Percentiles rank a stretch among this genome's conserved stretches.
Conservation (phyloP, 2,888 invertebrate species). For the Cistogaster globosa region DNA sequence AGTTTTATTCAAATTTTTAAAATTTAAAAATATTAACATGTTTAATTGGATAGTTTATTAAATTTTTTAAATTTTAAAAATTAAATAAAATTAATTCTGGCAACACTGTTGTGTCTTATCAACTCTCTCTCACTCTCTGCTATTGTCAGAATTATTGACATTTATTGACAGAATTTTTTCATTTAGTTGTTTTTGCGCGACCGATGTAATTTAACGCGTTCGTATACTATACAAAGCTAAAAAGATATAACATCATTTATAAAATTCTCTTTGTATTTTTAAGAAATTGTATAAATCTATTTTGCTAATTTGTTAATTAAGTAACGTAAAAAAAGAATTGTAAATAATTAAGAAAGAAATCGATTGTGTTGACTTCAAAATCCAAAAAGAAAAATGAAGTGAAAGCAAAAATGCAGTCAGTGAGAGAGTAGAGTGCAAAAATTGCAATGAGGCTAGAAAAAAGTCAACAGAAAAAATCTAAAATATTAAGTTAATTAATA, state of each 20-base stretch:
- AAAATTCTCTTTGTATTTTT: constrained; percentile 26
- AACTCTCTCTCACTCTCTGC: constrained; percentile 20
- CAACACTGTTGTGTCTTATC: constrained; percentile 2
- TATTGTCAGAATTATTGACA: constrained; percentile 65
- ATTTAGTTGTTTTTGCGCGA: constrained; percentile 66
- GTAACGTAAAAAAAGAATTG: constrained; percentile 15
- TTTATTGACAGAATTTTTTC: constrained; percentile 49
- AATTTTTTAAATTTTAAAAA: no score
- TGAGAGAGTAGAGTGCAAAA: constrained; percentile 64
- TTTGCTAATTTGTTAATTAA: background rate
- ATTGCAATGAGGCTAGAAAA: constrained; percentile 22
- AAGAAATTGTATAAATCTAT: constrained; percentile 47
- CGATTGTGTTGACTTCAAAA: constrained; percentile 36
- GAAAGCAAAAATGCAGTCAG: constrained; percentile 46
- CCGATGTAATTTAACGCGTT: constrained; percentile 52
- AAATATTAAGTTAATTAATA: background rate
- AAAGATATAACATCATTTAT: constrained; percentile 15
- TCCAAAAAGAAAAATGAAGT: constrained; percentile 48
- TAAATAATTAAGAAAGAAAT: constrained; percentile 6
- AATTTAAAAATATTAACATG: no score
- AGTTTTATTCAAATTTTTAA: no score
- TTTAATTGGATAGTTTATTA: no score
- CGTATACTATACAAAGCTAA: constrained; percentile 4
- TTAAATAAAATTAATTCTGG: no score
- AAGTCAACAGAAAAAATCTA: background rate